Base-by-base conservation (phyloP, 2,113 vertebrate species). In the Numida meleagris region DNA sequence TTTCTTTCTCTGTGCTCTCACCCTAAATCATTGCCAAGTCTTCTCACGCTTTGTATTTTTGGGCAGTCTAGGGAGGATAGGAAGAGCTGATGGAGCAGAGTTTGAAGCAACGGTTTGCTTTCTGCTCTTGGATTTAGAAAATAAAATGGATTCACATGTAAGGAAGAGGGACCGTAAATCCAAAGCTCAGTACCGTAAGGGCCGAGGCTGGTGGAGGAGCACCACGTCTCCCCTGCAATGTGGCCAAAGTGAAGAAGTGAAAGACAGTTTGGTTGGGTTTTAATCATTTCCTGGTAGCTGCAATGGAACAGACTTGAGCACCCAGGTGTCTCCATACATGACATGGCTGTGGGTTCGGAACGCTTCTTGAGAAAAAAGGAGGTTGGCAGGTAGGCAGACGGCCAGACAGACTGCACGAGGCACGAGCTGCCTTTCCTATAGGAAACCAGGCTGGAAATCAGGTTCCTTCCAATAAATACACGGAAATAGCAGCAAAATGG, bases 341-440 rank as follows among this genome's bases (percentile, higher is more conserved):
- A 66, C 19, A n/a, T 48, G 27, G 10, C 23, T 29, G 20, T 0
- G 0, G 23, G 20, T 68, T 68, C 20, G 15, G 70, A 59, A 51
- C 18, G 23, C 1, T 10, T 67, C 5, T 55, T 61, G 38, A 55
- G 46, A 42, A 25, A 43, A 50, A 77, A 61, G 33, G 20, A 82
- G n/a, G 10, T 1, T 6, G 18, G 42, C 0, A 0, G 48, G 38
- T 7, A 8, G 20, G 17, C 43, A 29, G 34, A 55, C 0, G 0
- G 70, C 50, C 27, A 71, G 75, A 11, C 53, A 79, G 61, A 13
- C 43, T 16, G n/a, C n/a, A 25, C 12, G 46, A 48, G 16, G 33
- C 13, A 33, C 9, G 21, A 76, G 3, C 31, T 62, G 2, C 14
- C 17, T 24, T 62, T 81, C 36, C 48, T 76, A 38, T 14, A 43